A percentile compares a stretch with the other conserved stretches of the same genome.
phyloP scores from a whole-genome alignment of 92 coral and sea anemone genomes.

The Zoanthus gigantus region DNA sequence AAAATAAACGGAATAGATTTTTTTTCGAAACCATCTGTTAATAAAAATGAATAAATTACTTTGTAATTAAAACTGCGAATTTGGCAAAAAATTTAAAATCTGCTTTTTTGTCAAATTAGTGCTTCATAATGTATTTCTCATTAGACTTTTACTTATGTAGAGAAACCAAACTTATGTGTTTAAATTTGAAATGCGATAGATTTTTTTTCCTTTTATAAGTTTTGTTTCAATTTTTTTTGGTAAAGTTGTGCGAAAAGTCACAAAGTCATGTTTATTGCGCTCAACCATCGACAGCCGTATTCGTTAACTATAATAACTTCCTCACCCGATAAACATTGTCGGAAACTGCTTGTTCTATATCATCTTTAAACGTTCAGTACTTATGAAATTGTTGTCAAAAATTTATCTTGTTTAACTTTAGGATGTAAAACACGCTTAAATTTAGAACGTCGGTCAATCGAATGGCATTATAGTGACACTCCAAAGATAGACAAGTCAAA shows the following conservation, averaged over 20 bases:
- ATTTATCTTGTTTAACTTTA: constrained; percentile 8
- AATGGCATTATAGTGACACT: background rate
- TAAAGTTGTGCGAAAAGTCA: background rate
- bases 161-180: no score
- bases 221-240: background rate
- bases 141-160: no score
- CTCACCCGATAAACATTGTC: constrained; percentile 25
- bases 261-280: background rate
- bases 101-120: no score
- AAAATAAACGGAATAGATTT: no score
- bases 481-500: background rate
- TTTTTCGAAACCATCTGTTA: no score
- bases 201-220: no score
- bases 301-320: constrained; percentile 22
- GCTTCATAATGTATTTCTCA: no score
- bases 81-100: no score
- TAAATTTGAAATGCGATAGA: no score
- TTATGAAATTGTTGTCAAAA: constrained; percentile 24
- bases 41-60: no score
- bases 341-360: constrained; percentile 8
- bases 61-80: no score
- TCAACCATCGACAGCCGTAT: constrained; percentile 1
- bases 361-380: constrained; percentile 4
- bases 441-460: background rate
- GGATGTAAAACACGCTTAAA: background rate